Evolutionary conservation across 2,113 vertebrate species (phyloP).

Genomic region (Oceanites oceanicus): DNA sequence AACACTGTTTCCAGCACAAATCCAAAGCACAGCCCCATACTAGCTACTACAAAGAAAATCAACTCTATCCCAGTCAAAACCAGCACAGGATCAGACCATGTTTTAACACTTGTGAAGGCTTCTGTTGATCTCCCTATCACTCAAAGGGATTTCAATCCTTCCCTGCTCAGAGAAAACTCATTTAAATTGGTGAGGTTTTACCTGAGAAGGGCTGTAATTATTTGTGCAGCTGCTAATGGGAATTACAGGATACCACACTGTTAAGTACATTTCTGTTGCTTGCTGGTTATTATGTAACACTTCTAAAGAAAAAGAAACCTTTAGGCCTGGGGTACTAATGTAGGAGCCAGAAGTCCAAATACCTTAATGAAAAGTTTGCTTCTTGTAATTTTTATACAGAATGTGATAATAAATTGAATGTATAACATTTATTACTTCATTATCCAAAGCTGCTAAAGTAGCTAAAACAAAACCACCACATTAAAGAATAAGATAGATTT

Average conservation of each 20-base stretch:
- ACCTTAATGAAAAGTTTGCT: background rate
- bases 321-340: background rate
- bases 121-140: background rate
- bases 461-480: background rate
- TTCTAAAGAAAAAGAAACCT: background rate
- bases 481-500: background rate
- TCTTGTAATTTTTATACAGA: background rate
- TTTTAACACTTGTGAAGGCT: background rate
- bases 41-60: too few species aligned
- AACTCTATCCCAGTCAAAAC: too few species aligned
- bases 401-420: background rate
- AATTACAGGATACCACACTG: background rate
- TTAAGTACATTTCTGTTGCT: background rate
- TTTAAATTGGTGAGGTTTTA: background rate
- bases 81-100: background rate
- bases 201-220: background rate
- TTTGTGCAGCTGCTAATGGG: background rate
- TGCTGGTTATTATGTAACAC: background rate
- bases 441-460: background rate
- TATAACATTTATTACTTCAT: background rate
- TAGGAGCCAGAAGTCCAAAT: background rate
- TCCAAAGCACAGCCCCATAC: too few species aligned
- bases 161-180: background rate
- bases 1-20: too few species aligned
- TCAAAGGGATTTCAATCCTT: background rate